Evolutionary conservation across 2,888 invertebrate genomes (phyloP), one percentile per base, ranked within the genome.

Genomic region (Alloscopus bannaensis): DNA sequence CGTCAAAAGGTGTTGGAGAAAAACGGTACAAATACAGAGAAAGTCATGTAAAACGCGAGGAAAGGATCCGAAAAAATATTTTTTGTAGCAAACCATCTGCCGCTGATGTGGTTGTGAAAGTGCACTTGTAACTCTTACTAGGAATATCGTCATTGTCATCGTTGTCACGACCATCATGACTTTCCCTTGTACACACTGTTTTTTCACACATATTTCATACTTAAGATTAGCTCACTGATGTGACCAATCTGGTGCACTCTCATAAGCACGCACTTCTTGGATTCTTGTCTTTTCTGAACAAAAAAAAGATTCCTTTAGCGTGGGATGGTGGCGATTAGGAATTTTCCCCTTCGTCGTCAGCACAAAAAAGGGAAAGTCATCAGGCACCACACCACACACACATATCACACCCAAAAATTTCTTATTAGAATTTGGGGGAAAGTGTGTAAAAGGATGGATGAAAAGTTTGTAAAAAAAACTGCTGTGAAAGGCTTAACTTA

Each of bases 121-220:
- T 57, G 69, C 57, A 57, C 52, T 29, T 59, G 45, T 45, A 50
- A 40, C n/a, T 40, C 31, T 40, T 42, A 28, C 20, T 70, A 60
- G 59, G 60, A 70, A 47, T 60, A 47, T 70, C 70, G 60, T 72
- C 64, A 72, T 72, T 64, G 64, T 64, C 55, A 36, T 52, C 64
- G 40, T 40, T 40, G 26, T 52, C 72, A 36, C 18, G 62, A 36
- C 55, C 64, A 60, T 71, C 50, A 42, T 50, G 31, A 62, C 29
- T 71, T 40, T 29, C 47, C 31, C 31, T 1, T 29, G 2, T 20
- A 29, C 57, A 22, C 31, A 62, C 31, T 28, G 52, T 50, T 42
- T 68, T 45, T 72, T 72, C 72, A 52, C 71, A 62, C 72, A 72
- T 64, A 64, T 64, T 64, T 72, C 72, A 72, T 72, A 64, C 60